Evolutionary conservation across 2,113 vertebrate genomes (phyloP).

Genomic region (Oriolus oriolus): DNA sequence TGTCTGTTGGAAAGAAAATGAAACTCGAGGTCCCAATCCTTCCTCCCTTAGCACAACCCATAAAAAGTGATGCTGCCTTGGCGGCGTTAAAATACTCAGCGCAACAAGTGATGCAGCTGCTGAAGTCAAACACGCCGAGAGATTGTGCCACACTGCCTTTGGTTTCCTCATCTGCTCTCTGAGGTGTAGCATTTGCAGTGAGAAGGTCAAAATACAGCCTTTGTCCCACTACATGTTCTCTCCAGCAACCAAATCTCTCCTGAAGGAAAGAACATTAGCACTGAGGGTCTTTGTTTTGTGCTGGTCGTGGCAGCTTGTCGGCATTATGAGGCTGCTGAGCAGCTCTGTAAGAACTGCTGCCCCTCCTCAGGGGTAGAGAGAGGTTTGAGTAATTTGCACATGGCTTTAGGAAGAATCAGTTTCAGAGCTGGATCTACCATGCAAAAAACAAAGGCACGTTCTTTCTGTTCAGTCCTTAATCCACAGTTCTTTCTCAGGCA

Average conservation of each 20-base stretch:
- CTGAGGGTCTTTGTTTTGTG: neutral
- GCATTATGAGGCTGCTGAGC: neutral
- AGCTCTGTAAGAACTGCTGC: neutral
- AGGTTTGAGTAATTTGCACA: neutral
- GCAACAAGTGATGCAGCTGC: neutral
- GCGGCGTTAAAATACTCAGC: neutral
- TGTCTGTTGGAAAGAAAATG: rapidly evolving
- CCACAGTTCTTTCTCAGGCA: no score
- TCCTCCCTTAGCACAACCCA: neutral
- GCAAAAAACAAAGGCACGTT: neutral
- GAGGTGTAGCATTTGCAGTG: neutral
- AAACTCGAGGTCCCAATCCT: neutral
- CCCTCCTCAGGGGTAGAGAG: neutral
- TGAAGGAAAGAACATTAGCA: neutral
- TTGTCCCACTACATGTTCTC: neutral
- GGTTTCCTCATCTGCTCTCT: neutral
- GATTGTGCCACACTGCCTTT: rapidly evolving
- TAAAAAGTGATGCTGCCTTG: neutral
- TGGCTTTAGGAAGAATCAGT: neutral
- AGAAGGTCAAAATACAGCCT: neutral
- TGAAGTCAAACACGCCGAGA: neutral
- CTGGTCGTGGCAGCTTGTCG: neutral
- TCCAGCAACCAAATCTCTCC: neutral
- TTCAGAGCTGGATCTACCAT: neutral
- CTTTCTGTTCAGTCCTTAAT: neutral